phyloP scores from a whole-genome alignment of 2,113 vertebrate genomes.

The Crypturellus undulatus region DNA sequence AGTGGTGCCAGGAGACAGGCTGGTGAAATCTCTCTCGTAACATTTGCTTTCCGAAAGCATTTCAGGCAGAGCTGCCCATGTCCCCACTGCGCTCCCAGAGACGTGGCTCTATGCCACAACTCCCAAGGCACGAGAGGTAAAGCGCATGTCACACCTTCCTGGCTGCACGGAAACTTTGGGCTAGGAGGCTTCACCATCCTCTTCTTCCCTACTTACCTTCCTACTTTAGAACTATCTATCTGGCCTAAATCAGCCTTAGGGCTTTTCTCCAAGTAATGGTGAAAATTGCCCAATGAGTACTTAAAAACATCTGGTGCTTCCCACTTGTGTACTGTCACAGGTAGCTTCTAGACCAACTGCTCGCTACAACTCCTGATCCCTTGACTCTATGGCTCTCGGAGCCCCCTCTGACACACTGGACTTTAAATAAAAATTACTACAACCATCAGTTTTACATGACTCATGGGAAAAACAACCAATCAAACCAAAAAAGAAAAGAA shows the following conservation, averaged over 20 bases:
- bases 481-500: background rate
- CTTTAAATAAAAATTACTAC: background rate
- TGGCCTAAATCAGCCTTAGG: background rate
- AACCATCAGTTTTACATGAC: background rate
- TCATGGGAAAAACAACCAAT: background rate
- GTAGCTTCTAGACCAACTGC: background rate
- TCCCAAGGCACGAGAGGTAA: background rate
- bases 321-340: background rate
- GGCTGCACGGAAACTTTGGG: background rate
- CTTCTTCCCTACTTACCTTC: background rate
- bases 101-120: background rate
- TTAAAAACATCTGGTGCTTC: rapidly evolving
- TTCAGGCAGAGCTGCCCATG: background rate
- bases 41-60: background rate
- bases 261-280: background rate
- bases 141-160: background rate
- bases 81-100: background rate
- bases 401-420: background rate
- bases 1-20: background rate
- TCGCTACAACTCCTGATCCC: background rate
- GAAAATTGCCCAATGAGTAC: background rate
- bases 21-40: background rate
- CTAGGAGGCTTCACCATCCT: background rate
- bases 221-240: background rate
- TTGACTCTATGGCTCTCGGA: background rate